A percentile compares a stretch with the other conserved stretches of the same genome.
Evolutionary conservation across 2,113 vertebrate genomes (phyloP).

Genomic region (Coptodon rendalli): DNA sequence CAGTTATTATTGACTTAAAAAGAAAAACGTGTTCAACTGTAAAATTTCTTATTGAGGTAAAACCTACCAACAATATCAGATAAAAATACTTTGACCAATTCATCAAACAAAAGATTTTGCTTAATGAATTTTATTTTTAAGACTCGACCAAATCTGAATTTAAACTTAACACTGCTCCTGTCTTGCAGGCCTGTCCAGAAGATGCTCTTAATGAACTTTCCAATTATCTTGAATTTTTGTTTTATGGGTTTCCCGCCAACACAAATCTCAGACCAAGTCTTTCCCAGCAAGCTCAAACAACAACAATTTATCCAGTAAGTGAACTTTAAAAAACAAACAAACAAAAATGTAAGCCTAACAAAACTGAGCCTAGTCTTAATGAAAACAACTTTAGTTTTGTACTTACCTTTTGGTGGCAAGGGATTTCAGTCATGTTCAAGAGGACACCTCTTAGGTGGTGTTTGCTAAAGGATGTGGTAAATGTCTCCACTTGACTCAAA

Average conservation of each 20-base stretch:
- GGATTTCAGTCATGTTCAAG: too few species aligned
- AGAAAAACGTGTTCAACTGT: background rate
- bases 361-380: too few species aligned
- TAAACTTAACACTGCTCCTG: background rate
- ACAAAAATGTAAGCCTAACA: too few species aligned
- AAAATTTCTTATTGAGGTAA: background rate
- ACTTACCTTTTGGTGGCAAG: too few species aligned
- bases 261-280: background rate
- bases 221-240: background rate
- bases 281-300: background rate
- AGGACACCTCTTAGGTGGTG: background rate
- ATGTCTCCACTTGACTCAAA: background rate
- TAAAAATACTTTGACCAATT: background rate
- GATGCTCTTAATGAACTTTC: background rate
- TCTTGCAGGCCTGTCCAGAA: background rate
- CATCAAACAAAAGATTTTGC: background rate
- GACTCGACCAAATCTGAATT: background rate
- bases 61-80: background rate
- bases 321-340: background rate
- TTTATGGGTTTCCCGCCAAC: background rate
- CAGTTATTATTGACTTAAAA: background rate
- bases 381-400: too few species aligned
- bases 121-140: background rate
- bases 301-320: background rate
- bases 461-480: background rate